Conservation (phyloP, 2,797 vertebrate genomes). For the Channallabes apus region DNA sequence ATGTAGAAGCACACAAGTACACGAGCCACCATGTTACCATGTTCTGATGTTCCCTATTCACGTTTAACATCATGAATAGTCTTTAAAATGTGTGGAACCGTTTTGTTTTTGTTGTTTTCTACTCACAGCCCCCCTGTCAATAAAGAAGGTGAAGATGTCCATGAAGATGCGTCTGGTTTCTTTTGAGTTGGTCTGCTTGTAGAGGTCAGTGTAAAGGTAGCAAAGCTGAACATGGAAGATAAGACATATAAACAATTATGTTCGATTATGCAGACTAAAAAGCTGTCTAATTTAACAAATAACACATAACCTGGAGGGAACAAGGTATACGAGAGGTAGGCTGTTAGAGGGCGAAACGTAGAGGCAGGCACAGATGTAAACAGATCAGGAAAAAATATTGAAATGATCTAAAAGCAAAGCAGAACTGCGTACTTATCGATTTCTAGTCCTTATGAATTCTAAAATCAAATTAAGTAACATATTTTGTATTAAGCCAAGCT, state of each 20-base stretch:
- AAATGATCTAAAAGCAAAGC: neutral
- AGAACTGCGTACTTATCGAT: neutral
- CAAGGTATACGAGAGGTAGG: neutral
- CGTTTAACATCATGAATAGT: neutral
- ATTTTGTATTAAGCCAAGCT: neutral
- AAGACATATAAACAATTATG: neutral
- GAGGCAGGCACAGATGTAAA: too few species aligned
- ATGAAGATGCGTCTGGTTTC: slow-evolving; percentile 93
- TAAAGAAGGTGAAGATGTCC: slow-evolving; percentile 89
- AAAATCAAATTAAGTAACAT: neutral
- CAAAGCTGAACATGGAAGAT: slow-evolving; percentile 77
- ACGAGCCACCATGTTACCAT: slow-evolving; percentile 29
- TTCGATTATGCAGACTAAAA: neutral
- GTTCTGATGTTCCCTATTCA: neutral
- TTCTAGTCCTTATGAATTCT: neutral
- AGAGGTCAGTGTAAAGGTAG: slow-evolving; percentile 92
- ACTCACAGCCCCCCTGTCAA: slow-evolving; percentile 92
- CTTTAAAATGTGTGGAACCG: neutral
- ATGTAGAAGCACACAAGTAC: neutral
- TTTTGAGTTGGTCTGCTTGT: slow-evolving; percentile 96
- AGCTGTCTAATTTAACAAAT: neutral
- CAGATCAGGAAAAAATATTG: neutral
- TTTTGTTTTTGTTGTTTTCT: neutral
- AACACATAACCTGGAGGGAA: neutral
- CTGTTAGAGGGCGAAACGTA: neutral